These are phyloP conservation scores for Rhabdornis inornatus DNA, from an alignment of 2,113 vertebrate species.

Conservation along the genomic window DNA sequence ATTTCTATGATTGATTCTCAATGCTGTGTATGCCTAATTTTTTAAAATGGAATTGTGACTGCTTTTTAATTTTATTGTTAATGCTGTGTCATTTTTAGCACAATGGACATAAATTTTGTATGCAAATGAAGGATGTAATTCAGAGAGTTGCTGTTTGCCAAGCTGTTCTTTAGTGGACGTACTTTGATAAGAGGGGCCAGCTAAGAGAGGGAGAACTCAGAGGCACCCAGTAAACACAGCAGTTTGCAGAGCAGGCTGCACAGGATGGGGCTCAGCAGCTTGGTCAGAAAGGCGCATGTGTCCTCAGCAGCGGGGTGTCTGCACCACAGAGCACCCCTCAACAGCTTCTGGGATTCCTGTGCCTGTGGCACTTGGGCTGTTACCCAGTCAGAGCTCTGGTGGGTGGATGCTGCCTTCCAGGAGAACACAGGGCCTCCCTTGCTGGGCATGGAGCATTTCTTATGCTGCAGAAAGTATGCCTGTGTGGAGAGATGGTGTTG, in stretches of 20 bases:
- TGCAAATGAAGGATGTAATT: not conserved
- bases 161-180: not conserved
- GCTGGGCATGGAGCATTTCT: not conserved
- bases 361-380: not conserved
- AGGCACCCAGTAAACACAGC: accelerated
- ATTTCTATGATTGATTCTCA: not conserved
- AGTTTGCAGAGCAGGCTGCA: not conserved
- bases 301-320: not conserved
- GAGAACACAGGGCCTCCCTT: not conserved
- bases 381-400: not conserved
- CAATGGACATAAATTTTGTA: accelerated
- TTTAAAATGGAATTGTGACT: not conserved
- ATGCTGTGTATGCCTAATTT: not conserved
- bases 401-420: not conserved
- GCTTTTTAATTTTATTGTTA: not conserved
- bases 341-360: not conserved
- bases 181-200: not conserved
- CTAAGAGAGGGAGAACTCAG: not conserved
- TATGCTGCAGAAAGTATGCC: accelerated
- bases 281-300: not conserved
- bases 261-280: not conserved
- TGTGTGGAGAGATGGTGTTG: not conserved
- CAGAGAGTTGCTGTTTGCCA: not conserved
- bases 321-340: not conserved
- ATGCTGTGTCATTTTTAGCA: not conserved